A percentile compares a stretch with the other conserved stretches of the same genome.
Evolutionary conservation across 1,140 invertebrate species (phyloP).

Genomic region (Teleogryllus occipitalis): DNA sequence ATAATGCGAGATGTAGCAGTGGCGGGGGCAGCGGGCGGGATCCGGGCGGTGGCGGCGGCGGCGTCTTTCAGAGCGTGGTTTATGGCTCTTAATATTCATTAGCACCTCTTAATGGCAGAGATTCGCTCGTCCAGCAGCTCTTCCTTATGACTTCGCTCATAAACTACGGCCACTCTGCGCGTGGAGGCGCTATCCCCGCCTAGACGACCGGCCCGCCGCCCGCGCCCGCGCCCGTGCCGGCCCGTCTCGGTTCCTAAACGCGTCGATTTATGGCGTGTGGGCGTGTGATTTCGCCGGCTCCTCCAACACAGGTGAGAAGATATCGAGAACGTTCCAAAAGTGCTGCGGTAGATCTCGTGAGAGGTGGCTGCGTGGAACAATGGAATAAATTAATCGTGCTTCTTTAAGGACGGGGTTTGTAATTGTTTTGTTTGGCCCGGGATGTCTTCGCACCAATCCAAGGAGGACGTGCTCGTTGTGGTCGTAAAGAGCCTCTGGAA

Average conservation of each 20-base stretch:
- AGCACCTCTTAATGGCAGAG: background rate
- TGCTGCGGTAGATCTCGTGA: too few species aligned
- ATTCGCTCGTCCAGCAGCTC: background rate
- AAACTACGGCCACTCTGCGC: background rate
- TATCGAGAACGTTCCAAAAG: too few species aligned
- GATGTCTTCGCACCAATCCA: background rate
- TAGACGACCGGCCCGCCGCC: too few species aligned
- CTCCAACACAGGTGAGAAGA: too few species aligned
- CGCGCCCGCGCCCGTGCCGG: too few species aligned
- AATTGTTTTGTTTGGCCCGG: background rate
- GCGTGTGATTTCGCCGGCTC: too few species aligned
- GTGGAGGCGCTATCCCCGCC: too few species aligned
- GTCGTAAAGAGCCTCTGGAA: background rate
- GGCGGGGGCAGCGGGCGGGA: background rate
- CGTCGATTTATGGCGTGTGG: too few species aligned
- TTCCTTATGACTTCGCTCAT: background rate
- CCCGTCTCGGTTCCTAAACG: too few species aligned
- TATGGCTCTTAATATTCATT: slow-evolving; percentile 1
- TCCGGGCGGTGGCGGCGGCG: too few species aligned
- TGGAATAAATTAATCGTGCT: background rate
- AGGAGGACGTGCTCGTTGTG: background rate
- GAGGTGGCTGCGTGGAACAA: background rate
- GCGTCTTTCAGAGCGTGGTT: background rate
- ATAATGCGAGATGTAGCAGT: too few species aligned
- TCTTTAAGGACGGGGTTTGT: background rate